A percentile compares a stretch with the other conserved stretches of the same genome.
These are phyloP conservation scores for cat (Felis catus) DNA, from an alignment of 2,113 vertebrate species.

Conservation along the genomic window DNA sequence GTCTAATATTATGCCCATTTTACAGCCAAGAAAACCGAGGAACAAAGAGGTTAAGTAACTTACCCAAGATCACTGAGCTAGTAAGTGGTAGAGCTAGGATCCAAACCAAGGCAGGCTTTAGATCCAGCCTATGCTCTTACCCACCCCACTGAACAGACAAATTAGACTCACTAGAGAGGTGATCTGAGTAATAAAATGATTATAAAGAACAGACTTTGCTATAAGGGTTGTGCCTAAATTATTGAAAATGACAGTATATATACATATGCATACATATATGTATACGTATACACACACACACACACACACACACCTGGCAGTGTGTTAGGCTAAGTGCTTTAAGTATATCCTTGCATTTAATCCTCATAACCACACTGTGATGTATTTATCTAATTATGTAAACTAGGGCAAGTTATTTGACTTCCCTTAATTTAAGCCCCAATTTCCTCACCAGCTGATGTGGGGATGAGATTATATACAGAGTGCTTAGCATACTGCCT, in stretches of 20 bases:
- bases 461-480: neutral
- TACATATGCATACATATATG: too few species aligned
- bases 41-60: constrained; percentile 1
- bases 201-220: constrained; percentile 45
- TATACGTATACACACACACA: neutral
- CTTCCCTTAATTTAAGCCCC: neutral
- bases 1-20: neutral
- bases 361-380: neutral
- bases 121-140: neutral
- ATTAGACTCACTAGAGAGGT: neutral
- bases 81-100: neutral
- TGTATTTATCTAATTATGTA: constrained; percentile 19
- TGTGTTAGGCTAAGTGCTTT: neutral
- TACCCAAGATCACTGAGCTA: neutral
- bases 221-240: neutral
- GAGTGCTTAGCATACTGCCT: neutral
- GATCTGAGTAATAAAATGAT: neutral
- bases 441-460: neutral
- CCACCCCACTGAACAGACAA: neutral
- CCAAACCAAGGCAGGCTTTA: constrained; percentile 34
- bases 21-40: neutral
- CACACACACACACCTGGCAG: neutral
- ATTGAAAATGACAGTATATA: neutral
- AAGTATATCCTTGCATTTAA: neutral
- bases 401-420: constrained; percentile 35